Evolutionary conservation across 2,797 vertebrate genomes (phyloP).

Genomic region (Falco concolor): DNA sequence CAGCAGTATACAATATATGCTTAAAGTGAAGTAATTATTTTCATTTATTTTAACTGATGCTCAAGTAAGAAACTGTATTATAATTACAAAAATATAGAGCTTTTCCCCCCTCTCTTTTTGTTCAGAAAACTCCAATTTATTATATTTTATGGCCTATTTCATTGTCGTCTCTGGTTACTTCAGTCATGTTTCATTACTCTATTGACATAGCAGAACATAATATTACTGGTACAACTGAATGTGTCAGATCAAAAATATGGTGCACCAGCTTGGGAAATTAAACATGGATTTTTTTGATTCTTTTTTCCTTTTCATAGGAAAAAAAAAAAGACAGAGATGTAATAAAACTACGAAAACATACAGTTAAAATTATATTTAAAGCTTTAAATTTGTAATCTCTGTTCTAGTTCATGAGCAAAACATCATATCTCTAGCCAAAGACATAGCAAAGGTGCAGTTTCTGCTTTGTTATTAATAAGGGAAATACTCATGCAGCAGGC

Average conservation of each 20-base stretch:
- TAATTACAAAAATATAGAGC: neutral
- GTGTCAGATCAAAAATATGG: neutral
- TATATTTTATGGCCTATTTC: neutral
- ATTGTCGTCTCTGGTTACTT: neutral
- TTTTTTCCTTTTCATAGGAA: neutral
- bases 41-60: neutral
- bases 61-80: neutral
- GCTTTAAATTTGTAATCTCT: neutral
- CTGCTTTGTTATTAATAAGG: neutral
- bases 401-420: neutral
- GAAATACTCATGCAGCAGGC: neutral
- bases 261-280: neutral
- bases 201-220: neutral
- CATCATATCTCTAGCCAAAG: neutral
- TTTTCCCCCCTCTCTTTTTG: neutral
- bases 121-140: neutral
- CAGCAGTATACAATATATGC: neutral
- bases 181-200: slow-evolving; percentile 10
- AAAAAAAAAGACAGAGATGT: neutral
- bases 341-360: neutral
- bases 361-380: neutral
- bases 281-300: neutral
- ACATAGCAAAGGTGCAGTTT: neutral
- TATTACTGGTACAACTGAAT: neutral
- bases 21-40: neutral